Evolutionary conservation across 2,797 vertebrate genomes (phyloP), one percentile per base, ranked within the genome.

Genomic region (Rhinogobio ventralis): DNA sequence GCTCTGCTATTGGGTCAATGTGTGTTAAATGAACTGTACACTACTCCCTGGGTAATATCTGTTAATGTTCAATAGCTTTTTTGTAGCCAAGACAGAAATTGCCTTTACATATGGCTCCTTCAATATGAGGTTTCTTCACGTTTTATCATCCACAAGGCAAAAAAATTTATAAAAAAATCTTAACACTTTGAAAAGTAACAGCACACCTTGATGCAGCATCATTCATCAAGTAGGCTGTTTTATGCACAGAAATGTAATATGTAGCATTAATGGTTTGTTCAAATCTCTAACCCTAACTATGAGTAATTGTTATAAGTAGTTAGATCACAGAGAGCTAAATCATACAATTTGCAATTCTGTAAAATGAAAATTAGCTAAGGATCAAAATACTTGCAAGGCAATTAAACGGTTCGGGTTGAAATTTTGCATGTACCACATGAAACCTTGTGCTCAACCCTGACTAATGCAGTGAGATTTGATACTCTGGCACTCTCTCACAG

Each of bases 361-460:
- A 77, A 77, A 62, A 79, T 49, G 19, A 46, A 25, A 79, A 64
- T 67, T n/a, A 66, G 25, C 33, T 15, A 67, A 66, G 45, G 77
- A 66, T 79, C 77, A 67, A 49, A 46, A 51, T 79, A 46, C 28
- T 79, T 49, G 36, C 51, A 25, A 62, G 60, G 57, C 17, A 79
- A 51, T 79, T 67, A 67, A 79, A 33, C 0, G 17, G 71, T 81
- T 25, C 0, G 3, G 28, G 67, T n/a, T 42, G 46, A 68, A 76
- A 66, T 75, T 51, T 17, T 68, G 36, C 20, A 68, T 33, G 72
- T 55, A 83, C 68, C 72, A 76, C 73, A 68, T 68, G n/a, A 84
- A 68, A 77, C 73, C 62, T 77, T 77, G 33, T 67, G 72, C 73
- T 83, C 62, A 75, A 76, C 72, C 62, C 46, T 83, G 82, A 68